Evolutionary conservation across 37 sponge, comb jelly and placozoan species (phyloP).

Genomic region (Bolinopsis microptera): DNA sequence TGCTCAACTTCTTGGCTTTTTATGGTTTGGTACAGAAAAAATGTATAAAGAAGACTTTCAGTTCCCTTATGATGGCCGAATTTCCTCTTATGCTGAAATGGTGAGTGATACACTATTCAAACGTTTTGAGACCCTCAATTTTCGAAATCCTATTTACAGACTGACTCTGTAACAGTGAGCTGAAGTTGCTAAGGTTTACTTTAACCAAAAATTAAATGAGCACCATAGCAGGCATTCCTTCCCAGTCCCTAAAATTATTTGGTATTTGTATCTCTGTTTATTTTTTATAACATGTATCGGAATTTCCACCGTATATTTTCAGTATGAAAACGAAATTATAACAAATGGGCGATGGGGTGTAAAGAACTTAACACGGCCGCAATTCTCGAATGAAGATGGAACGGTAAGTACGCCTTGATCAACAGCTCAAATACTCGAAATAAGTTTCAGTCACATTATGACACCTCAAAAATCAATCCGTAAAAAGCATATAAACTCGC

Average conservation of each 20-base stretch:
- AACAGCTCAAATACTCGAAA: too few species aligned
- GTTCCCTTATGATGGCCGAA: slow-evolving; percentile 20
- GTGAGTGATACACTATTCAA: background rate
- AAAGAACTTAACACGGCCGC: background rate
- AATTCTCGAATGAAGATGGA: background rate
- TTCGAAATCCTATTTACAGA: background rate
- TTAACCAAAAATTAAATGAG: too few species aligned
- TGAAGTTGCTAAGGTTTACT: too few species aligned
- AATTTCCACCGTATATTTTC: too few species aligned
- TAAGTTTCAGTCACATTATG: too few species aligned
- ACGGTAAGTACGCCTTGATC: background rate
- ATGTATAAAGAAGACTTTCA: background rate
- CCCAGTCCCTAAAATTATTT: too few species aligned
- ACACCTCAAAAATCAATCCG: too few species aligned
- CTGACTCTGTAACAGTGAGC: too few species aligned
- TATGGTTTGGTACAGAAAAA: background rate
- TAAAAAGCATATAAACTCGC: too few species aligned
- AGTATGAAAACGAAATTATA: background rate
- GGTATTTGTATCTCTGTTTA: too few species aligned
- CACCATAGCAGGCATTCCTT: too few species aligned
- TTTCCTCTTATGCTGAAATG: slow-evolving; percentile 10
- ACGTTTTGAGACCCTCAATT: background rate
- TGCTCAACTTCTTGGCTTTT: background rate
- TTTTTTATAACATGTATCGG: too few species aligned
- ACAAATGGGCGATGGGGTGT: background rate